Evolutionary conservation across 2,797 vertebrate genomes (phyloP), one percentile per base, ranked within the genome.

Genomic region (Denticeps clupeoides): DNA sequence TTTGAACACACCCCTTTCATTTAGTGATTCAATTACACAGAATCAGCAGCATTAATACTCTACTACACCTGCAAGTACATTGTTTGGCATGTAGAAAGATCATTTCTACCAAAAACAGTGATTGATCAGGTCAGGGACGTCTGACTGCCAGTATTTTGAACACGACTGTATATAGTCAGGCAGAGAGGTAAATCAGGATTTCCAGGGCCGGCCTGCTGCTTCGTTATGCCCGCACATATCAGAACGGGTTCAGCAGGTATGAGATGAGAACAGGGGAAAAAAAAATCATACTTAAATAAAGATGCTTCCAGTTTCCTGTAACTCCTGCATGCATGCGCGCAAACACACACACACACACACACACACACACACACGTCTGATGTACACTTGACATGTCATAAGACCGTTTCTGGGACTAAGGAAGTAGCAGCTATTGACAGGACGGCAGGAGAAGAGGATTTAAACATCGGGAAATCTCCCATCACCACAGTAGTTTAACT

Each of bases 181-280:
- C n/a, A n/a, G n/a, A n/a, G n/a, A n/a, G n/a, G n/a, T n/a, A n/a
- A n/a, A n/a, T n/a, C n/a, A n/a, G n/a, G n/a, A n/a, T n/a, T n/a
- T n/a, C n/a, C n/a, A n/a, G n/a, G n/a, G n/a, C n/a, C n/a, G n/a
- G n/a, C n/a, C n/a, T n/a, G n/a, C n/a, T n/a, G n/a, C n/a, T 21
- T 38, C 35, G 58, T 52, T 40, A 10, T 64, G 71, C 77, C 75
- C 78, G 70, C 74, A 80, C 53, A 28, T 62, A 47, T 50, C 63
- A 72, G 73, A 85, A 84, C 83, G 45, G 69, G 84, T 84, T 71
- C 44, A 62, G 58, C 82, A 58, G 79, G 80, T 78, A 77, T 61
- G 68, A 63, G 68, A 63, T 76, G 74, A 68, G n/a, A 5, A 4
- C 7, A 38, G 11, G 9, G 35, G 2, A 38, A 19, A 15, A n/a